These are phyloP conservation scores for Dexiosoma caninum DNA, from an alignment of 2,888 invertebrate genomes.

Conservation along the genomic window DNA sequence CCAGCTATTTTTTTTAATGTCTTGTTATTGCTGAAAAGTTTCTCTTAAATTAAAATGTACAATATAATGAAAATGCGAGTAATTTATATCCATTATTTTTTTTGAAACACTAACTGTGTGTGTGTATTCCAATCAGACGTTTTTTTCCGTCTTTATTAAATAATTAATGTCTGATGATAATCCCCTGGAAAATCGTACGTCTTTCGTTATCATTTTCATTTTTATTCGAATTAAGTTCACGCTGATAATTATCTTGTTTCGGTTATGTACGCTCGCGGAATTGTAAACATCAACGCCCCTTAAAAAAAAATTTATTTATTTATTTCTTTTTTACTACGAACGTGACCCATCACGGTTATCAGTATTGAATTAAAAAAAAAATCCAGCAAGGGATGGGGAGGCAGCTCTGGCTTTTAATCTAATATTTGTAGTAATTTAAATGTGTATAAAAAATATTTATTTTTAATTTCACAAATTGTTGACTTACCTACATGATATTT, in stretches of 20 bases:
- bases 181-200: background rate
- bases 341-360: constrained; percentile 29
- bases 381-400: constrained; percentile 9
- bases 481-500: no score
- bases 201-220: background rate
- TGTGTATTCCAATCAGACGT: background rate
- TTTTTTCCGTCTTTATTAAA: constrained; percentile 20
- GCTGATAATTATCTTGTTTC: constrained; percentile 8
- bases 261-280: background rate
- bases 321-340: constrained; percentile 1
- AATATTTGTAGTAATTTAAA: background rate
- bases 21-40: no score
- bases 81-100: background rate
- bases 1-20: no score
- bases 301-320: constrained; percentile 4
- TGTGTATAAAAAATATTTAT: no score
- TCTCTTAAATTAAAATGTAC: no score
- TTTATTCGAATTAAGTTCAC: background rate
- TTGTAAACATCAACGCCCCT: constrained; percentile 43
- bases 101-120: background rate
- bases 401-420: background rate
- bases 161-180: constrained; percentile 21
- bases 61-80: no score
- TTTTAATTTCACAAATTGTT: no score
- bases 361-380: background rate